Evolutionary conservation across 2,113 vertebrate species (phyloP), one percentile per base, ranked within the genome.

Genomic region (Dromiciops gliroides): DNA sequence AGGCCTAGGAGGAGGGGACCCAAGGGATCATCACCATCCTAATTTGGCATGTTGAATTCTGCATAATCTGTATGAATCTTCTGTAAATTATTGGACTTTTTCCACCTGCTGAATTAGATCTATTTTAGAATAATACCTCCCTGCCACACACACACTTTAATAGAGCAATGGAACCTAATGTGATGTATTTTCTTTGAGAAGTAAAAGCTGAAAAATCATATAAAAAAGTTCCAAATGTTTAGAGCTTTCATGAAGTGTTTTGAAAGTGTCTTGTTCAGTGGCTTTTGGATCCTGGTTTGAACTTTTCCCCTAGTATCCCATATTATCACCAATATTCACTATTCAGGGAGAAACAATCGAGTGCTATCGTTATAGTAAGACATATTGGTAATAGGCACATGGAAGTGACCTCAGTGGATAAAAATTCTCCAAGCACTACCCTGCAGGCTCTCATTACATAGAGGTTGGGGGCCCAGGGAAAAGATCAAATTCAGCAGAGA

Each of bases 401-500:
- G 50, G 96, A 51, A 95, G 90, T 95, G 96, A 97, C 50, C 98
- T 96, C 48, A 94, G 92, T 50, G 96, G 93, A 47, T 89, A 92
- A 96, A 97, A 97, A 97, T 93, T 92, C 48, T 1, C 95, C 94
- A 89, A 92, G 88, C 93, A 50, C 44, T 51, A 51, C 90, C 96
- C 95, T 19, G 53, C 47, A 94, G 97, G 94, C 95, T 96, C 96
- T 97, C 67, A 0, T 96, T 97, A 93, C 94, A 89, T 0, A 11
- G 52, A 89, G 95, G 49, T 60, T 49, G 92, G 95, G 48, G 95
- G 51, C 51, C 28, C 90, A 89, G 97, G 92, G 95, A 95, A 97
- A 97, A 97, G 95, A 96, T 94, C 95, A 98, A 97, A 93, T 97
- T 94, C 93, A 97, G 96, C 92, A 94, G 97, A 96, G 96, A 96